Percentiles rank a stretch among this genome's conserved stretches.
phyloP scores from a whole-genome alignment of 2,113 vertebrate genomes.

The Apteryx owenii region DNA sequence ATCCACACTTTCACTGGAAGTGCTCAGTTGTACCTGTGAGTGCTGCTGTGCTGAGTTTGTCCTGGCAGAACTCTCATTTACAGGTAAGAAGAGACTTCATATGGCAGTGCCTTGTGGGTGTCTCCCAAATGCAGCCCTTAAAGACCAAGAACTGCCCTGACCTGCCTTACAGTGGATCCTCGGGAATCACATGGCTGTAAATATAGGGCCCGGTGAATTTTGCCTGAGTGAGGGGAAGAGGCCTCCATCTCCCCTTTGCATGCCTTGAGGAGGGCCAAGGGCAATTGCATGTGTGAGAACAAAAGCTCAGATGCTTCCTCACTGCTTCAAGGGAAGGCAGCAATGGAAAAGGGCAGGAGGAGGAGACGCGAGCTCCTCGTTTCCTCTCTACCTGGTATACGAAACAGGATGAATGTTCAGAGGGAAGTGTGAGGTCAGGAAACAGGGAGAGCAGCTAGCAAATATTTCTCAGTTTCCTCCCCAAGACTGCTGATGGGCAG shows the following conservation, averaged over 20 bases:
- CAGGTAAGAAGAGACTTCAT: too few species aligned
- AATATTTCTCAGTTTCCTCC: neutral
- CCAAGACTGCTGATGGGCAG: rapidly evolving
- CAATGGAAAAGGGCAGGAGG: neutral
- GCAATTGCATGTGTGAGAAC: neutral
- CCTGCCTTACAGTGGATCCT: neutral
- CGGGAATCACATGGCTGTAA: rapidly evolving
- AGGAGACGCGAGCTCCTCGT: too few species aligned
- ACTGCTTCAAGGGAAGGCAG: neutral
- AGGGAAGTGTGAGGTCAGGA: neutral
- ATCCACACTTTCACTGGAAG: too few species aligned
- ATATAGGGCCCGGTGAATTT: too few species aligned
- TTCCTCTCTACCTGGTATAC: too few species aligned
- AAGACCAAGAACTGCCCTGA: neutral
- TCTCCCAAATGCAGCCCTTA: neutral
- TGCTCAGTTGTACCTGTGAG: too few species aligned
- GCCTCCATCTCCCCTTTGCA: neutral
- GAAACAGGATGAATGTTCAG: neutral
- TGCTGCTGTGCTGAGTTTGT: too few species aligned
- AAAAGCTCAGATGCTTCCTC: neutral
- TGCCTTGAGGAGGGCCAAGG: too few species aligned
- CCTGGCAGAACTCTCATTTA: too few species aligned
- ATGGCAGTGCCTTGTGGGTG: neutral
- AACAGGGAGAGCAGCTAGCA: neutral
- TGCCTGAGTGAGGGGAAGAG: neutral